Conservation (phyloP, 2,113 vertebrate species). For the Notarius quadriscutis region DNA sequence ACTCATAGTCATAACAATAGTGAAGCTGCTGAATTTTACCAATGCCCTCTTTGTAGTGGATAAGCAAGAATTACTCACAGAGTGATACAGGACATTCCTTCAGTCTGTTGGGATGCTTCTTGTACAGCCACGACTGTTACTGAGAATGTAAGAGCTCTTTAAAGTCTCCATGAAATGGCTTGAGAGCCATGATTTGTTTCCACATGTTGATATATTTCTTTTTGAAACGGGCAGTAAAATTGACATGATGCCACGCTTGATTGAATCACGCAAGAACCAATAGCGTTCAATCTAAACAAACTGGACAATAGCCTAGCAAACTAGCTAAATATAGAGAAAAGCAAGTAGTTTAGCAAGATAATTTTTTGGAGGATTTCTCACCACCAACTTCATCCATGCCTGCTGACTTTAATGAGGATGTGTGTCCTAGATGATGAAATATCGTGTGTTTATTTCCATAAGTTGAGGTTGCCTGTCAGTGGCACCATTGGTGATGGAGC, state of each 20-base stretch:
- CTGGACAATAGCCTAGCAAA: not conserved
- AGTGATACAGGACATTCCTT: not conserved
- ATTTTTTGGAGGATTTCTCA: not conserved
- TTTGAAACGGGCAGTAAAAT: not conserved
- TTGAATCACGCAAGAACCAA: not conserved
- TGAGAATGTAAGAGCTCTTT: not conserved
- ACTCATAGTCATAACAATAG: not conserved
- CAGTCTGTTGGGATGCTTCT: not conserved
- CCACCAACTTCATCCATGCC: not conserved
- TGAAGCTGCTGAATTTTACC: not conserved
- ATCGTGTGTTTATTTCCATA: not conserved
- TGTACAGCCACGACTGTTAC: not conserved
- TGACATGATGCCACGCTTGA: not conserved
- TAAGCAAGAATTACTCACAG: not conserved
- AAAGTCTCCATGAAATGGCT: not conserved
- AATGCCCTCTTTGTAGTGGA: not conserved
- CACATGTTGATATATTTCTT: not conserved
- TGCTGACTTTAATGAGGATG: not conserved
- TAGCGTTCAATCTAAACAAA: not conserved
- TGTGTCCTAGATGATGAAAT: not conserved
- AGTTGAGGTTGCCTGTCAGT: not conserved
- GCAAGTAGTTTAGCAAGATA: not conserved
- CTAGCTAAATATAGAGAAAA: not conserved
- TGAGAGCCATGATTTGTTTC: not conserved
- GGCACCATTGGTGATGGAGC: not conserved